A percentile compares a stretch with the other conserved stretches of the same genome.
These are phyloP conservation scores for Oreochromis aureus DNA, from an alignment of 2,113 vertebrate genomes.

Conservation along the genomic window DNA sequence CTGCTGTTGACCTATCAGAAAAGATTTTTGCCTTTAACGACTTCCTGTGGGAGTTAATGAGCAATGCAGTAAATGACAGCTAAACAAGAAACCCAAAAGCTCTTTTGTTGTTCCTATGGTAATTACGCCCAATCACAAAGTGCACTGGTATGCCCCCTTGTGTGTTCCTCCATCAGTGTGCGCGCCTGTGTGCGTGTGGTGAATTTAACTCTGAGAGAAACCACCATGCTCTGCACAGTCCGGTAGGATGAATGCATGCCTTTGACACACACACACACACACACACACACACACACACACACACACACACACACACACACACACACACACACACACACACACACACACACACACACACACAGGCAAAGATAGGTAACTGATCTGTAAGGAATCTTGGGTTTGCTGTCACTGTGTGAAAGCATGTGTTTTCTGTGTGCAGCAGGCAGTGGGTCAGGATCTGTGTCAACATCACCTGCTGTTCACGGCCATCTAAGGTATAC, in stretches of 20 bases:
- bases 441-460: conserved; percentile 24
- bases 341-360: background rate
- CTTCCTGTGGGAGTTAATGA: conserved; percentile 63
- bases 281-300: background rate
- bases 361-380: background rate
- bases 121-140: conserved; percentile 51
- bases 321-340: too few species aligned
- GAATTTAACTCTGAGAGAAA: background rate
- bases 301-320: too few species aligned
- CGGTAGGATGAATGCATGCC: conserved; percentile 25
- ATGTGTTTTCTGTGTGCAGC: conserved; percentile 41
- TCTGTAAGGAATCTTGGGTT: conserved; percentile 40
- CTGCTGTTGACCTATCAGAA: conserved; percentile 57
- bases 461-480: conserved; percentile 37
- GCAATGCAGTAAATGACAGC: conserved; percentile 13
- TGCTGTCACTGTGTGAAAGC: conserved; percentile 50
- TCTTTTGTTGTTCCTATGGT: conserved; percentile 51
- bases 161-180: background rate
- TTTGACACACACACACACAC: background rate
- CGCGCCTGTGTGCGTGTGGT: background rate
- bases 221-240: background rate
- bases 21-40: conserved; percentile 39
- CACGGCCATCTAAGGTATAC: conserved; percentile 23
- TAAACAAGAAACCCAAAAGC: conserved; percentile 46
- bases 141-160: conserved; percentile 10